Conservation (phyloP, 2,888 invertebrate species). For the Pristionchus fissidentatus region DNA sequence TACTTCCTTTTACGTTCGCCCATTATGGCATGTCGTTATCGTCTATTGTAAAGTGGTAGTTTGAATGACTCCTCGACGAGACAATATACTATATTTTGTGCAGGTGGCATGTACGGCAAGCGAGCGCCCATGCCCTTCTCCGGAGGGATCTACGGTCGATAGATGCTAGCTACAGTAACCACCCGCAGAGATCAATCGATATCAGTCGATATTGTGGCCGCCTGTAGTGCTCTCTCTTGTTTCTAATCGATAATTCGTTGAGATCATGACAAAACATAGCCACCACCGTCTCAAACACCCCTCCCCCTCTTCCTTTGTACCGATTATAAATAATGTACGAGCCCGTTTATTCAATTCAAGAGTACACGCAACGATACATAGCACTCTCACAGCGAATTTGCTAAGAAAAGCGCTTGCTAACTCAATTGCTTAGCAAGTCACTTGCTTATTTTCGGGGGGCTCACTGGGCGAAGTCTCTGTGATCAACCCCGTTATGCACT, state of each 20-base stretch:
- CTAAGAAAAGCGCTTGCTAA: no score
- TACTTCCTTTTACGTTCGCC: no score
- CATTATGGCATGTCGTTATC: no score
- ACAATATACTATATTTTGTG: no score
- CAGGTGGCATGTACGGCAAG: conserved; percentile 47
- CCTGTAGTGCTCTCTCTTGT: background rate
- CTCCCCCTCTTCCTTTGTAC: background rate
- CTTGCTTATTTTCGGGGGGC: no score
- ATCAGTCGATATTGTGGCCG: background rate
- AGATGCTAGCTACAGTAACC: conserved; percentile 24
- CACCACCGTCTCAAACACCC: background rate
- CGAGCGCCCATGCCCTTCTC: conserved; percentile 49
- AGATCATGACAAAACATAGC: background rate
- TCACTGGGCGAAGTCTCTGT: no score
- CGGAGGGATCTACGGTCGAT: conserved; percentile 50
- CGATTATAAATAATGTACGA: conserved; percentile 34
- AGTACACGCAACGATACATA: no score
- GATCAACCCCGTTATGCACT: no score
- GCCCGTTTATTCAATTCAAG: conserved; percentile 19
- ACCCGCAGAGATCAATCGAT: background rate
- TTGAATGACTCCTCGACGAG: no score
- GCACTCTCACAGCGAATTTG: no score
- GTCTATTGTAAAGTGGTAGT: no score
- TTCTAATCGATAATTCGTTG: background rate
- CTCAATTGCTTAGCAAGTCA: no score